Evolutionary conservation across 2,797 vertebrate genomes (phyloP), one percentile per base, ranked within the genome.

Genomic region (Myotis planiceps): DNA sequence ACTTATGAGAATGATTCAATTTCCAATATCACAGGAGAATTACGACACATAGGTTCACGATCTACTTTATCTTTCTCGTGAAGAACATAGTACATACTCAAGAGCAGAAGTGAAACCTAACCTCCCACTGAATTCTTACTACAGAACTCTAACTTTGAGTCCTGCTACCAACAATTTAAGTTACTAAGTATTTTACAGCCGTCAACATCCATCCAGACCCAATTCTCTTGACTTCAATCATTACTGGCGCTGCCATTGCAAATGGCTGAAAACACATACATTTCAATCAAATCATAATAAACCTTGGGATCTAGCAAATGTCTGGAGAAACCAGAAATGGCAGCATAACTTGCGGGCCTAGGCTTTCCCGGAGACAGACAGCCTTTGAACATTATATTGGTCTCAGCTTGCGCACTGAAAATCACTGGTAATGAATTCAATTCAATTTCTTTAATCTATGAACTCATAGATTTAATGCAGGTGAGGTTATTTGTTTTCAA

Each of bases 401-500:
- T 94, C 95, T 94, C 93, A 76, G 42, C 74, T 71, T 83, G 75
- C 69, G 87, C 69, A 92, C 78, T 65, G 47, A 95, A 82, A 96
- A 90, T 88, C 79, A 76, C 71, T 55, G 58, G 49, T 47, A 80
- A 97, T 88, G 79, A 96, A 95, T 92, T 84, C 81, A 87, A 74
- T 49, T 90, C 71, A 69, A 14, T 74, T 39, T 16, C 49, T 93
- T 92, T 90, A 12, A 95, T 78, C 96, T 92, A 78, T 83, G 79
- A 91, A 94, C 34, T 88, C 94, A 81, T 9, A 39, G 80, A 91
- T 87, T 78, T 39, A 76, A 92, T 49, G 18, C 51, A 92, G 63
- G 37, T 86, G 97, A 95, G 68, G n/a, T 85, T 90, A 96, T 21
- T 90, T 93, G 96, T 23, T 37, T 89, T 69, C 87, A 92, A 9